Evolutionary conservation across 2,888 invertebrate species (phyloP), one percentile per base, ranked within the genome.

Genomic region (Nomada goodeniana): DNA sequence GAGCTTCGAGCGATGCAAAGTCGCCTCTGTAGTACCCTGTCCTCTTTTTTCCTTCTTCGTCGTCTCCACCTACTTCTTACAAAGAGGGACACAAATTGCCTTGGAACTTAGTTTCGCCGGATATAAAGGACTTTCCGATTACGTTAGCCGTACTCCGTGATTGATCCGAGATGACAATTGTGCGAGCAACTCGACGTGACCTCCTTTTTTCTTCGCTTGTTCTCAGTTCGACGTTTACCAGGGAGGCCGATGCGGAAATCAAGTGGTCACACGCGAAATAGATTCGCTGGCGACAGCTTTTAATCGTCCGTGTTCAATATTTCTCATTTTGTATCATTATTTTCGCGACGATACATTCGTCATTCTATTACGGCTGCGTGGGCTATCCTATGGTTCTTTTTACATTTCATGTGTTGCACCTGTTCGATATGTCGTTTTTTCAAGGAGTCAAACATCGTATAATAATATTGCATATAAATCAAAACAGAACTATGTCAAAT

Each of bases 81-180:
- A 93, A 93, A 93, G 93, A 92, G 91, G 92, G 91, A 92, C 91
- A 91, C 92, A 92, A 93, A 93, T 93, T 93, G 93, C 91, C 92
- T 93, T 82, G 91, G 88, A 93, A 93, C 92, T 93, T 91, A 93
- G 93, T 93, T 93, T 93, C 89, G 91, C 83, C 85, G 90, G 91
- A 92, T 92, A 92, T 92, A 92, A 92, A 91, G 91, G 93, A 93
- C 92, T 93, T 92, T 92, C 88, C 91, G 91, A 93, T 93, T 93
- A 91, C 92, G 91, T 92, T 93, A 92, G 91, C 89, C 84, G 85
- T 87, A 89, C 89, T 89, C 86, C 89, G 89, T 90, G 92, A 92
- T 92, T 92, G 92, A 92, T 92, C 90, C 86, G 87, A 88, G 89
- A 92, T 90, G 91, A 92, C 91, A 90, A 91, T 91, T 90, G 89